Evolutionary conservation across 2,113 vertebrate genomes (phyloP).

Genomic region (Manacus vitellinus): DNA sequence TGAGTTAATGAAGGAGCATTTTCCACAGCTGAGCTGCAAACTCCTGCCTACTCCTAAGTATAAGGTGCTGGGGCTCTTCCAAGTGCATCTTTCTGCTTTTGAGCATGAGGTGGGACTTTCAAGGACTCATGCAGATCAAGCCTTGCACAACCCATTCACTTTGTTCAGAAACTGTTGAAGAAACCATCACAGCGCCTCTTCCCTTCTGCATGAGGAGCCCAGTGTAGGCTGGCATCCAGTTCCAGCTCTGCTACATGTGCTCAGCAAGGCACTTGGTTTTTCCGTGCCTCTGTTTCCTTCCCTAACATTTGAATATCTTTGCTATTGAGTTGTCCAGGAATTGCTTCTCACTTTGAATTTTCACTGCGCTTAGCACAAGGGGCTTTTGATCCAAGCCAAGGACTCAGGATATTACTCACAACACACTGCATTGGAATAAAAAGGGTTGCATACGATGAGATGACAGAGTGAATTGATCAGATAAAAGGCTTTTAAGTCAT

Average conservation of each 20-base stretch:
- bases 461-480: not conserved
- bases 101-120: not conserved
- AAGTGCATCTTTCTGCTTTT: not conserved
- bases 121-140: not conserved
- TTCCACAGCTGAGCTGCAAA: not conserved
- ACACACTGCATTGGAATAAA: not conserved
- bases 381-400: not conserved
- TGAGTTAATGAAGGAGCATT: slow-evolving; percentile 23
- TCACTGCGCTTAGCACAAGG: not conserved
- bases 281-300: not conserved
- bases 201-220: not conserved
- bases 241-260: not conserved
- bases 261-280: not conserved
- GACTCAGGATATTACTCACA: not conserved
- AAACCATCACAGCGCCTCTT: not conserved
- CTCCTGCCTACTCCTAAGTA: not conserved
- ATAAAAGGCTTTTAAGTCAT: slow-evolving; percentile 27
- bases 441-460: not conserved
- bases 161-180: not conserved
- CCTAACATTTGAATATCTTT: not conserved
- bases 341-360: not conserved
- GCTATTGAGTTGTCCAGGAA: not conserved
- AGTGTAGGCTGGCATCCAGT: not conserved
- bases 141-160: not conserved
- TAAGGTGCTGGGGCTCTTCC: not conserved